These are phyloP conservation scores for Tachycineta bicolor DNA, from an alignment of 2,113 vertebrate genomes.

Conservation along the genomic window DNA sequence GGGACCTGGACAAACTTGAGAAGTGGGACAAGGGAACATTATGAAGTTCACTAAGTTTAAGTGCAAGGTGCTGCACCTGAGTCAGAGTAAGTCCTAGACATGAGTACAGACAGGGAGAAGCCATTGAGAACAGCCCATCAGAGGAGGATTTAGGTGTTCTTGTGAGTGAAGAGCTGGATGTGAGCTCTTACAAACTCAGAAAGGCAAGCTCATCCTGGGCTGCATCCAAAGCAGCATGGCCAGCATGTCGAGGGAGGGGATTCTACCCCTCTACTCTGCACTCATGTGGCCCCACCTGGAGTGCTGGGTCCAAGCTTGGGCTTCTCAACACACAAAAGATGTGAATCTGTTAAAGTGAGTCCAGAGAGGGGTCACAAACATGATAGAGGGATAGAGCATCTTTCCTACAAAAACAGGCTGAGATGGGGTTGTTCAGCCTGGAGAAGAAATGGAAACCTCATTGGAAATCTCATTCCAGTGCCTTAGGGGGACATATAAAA, in stretches of 20 bases:
- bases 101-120: not conserved
- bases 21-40: fast-evolving
- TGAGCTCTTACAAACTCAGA: not conserved
- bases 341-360: not conserved
- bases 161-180: not conserved
- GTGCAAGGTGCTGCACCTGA: not conserved
- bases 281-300: fast-evolving
- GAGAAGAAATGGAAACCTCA: not conserved
- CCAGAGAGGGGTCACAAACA: not conserved
- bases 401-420: not conserved
- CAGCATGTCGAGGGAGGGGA: fast-evolving
- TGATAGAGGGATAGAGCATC: not conserved
- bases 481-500: not conserved
- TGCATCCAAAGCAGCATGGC: not conserved
- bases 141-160: not conserved
- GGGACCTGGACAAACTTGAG: not conserved
- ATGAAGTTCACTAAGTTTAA: not conserved
- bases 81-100: not conserved
- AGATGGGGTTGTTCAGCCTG: not conserved
- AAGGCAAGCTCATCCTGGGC: not conserved
- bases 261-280: not conserved
- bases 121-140: not conserved
- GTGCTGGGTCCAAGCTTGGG: not conserved
- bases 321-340: not conserved
- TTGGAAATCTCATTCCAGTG: not conserved